phyloP scores from a whole-genome alignment of 2,888 invertebrate species.

The Phasia obesa region DNA sequence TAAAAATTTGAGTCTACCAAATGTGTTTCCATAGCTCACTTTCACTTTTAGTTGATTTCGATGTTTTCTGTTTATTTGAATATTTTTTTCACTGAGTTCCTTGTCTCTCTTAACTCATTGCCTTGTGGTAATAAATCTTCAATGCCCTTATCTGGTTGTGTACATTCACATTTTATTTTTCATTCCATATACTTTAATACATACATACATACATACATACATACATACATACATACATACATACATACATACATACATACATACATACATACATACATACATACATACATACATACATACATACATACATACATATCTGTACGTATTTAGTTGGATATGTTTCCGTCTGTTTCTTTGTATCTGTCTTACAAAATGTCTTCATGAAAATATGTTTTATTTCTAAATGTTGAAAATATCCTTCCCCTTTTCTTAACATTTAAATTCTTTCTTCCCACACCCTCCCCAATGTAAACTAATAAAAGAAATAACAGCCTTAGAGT shows the following conservation, averaged over 20 bases:
- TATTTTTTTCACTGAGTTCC: neutral
- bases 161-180: constrained; percentile 52
- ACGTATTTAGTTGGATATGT: neutral
- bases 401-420: constrained; percentile 45
- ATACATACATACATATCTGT: neutral
- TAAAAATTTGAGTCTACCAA: too few species aligned
- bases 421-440: constrained; percentile 3
- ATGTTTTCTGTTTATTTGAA: neutral
- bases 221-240: neutral
- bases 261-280: constrained; percentile 3
- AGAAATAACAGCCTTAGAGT: neutral
- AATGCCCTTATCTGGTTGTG: constrained; percentile 76
- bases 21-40: neutral
- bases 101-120: constrained; percentile 77
- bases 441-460: neutral
- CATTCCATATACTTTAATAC: constrained; percentile 35
- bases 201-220: neutral
- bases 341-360: neutral
- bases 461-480: neutral
- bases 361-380: constrained; percentile 5
- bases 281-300: neutral
- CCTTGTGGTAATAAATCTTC: constrained; percentile 80
- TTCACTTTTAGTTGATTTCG: neutral
- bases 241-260: neutral
- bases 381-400: constrained; percentile 60